Evolutionary conservation across 2,888 invertebrate genomes (phyloP), one percentile per base, ranked within the genome.

Genomic region (Hirtodrosophila trivittata): DNA sequence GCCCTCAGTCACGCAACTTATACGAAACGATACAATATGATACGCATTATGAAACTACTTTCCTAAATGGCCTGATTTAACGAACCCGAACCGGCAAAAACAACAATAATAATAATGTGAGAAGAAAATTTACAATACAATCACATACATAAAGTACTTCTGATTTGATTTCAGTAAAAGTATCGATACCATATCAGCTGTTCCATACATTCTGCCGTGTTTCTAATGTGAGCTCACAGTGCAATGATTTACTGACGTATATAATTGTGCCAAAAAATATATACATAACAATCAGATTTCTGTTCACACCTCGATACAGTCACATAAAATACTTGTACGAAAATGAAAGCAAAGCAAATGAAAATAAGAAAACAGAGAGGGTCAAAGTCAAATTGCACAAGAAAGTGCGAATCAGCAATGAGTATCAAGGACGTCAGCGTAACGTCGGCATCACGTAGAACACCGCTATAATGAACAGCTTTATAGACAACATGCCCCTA

Each of bases 41-140:
- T 46, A 59, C 32, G 59, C 46, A 63, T 58, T 63, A 46, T 47
- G 42, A 63, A 63, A 49, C 42, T 8, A 30, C 6, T 25, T 30
- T n/a, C 46, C 13, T 21, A 33, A 46, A 37, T 57, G 47, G 52
- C 25, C 37, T 47, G 58, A 51, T 59, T 12, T 21, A 33, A 37
- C 28, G 38, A 28, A 28, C 7, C n/a, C 5, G 9, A 21, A 21
- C 18, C 18, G 9, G 13, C 13, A 41, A 21, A 1, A 13, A 14
- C 13, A 38, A 38, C 5, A 21, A 21, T 21, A 21, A 21, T n/a
- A 8, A 9, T n/a, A 28, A 4, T 28, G 28, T 28, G 1, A n/a
- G 5, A n/a, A 28, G 2, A 28, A 4, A 28, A 28, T 28, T 28
- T 28, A 28, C n/a, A 21, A 21, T 21, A n/a, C n/a, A n/a, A n/a